Base-by-base conservation (phyloP, 2,888 invertebrate species). In the Choreutis nemorana region DNA sequence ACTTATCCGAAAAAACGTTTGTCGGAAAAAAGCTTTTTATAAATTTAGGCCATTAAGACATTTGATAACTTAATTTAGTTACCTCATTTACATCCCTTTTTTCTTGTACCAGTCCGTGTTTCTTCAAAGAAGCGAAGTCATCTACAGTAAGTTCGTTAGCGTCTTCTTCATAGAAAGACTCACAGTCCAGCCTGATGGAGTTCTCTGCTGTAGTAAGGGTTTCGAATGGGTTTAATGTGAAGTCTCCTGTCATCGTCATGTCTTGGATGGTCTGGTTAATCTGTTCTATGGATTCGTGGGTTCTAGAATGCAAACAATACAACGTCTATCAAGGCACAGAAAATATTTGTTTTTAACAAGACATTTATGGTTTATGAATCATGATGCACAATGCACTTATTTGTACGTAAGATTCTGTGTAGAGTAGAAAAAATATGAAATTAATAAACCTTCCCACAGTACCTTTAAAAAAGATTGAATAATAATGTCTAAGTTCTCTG, bases 201-300 rank as follows among this genome's bases (percentile, higher is more conserved):
- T 65, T 58, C 13, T 79, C 78, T 0, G 57, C 55, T 1, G 57
- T 46, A 0, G 60, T 47, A 0, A 73, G 35, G 14, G 53, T 62
- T 38, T 79, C 80, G 27, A 80, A 80, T 0, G 80, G 79, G 27
- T 81, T 80, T 0, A 79, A 48, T 0, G 61, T 62, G 38, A 73
- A 68, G 23, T 81, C 77, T 0, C 75, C 71, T 25, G 51, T 53
- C 55, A 79, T 71, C 0, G 77, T 77, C 80, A 80, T 80, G 41
- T 80, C 80, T 45, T 78, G 72, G 11, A 80, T 77, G 0, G 80
- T 80, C 41, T 80, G 79, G 44, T 80, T 79, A 39, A 78, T 77
- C 37, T 75, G 75, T 32, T 78, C 78, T 36, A 77, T 62, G 11
- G 75, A 67, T 39, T 77, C 77, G 29, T 64, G 62, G 0, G 63